phyloP scores from a whole-genome alignment of 2,113 vertebrate species.

The Archilochus colubris region DNA sequence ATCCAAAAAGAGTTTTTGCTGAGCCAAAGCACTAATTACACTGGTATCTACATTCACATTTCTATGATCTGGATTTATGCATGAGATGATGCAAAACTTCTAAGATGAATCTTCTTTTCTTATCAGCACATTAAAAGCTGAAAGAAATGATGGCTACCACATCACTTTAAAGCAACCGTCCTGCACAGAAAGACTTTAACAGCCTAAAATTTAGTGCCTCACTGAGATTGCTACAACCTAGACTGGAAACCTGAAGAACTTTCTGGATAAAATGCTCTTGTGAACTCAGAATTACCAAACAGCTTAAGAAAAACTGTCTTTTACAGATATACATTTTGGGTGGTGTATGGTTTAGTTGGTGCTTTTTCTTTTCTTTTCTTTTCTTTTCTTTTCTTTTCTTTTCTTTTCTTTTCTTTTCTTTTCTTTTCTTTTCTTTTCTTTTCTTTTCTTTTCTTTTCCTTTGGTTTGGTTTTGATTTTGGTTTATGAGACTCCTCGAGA shows the following conservation, averaged over 20 bases:
- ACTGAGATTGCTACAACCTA: conserved; percentile 37
- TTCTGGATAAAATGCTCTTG: conserved; percentile 46
- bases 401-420: no score
- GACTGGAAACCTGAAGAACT: conserved; percentile 47
- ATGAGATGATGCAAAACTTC: background rate
- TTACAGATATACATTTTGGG: conserved; percentile 21
- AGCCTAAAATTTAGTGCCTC: conserved; percentile 48
- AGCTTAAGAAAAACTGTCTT: conserved; percentile 10
- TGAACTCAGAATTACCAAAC: conserved; percentile 45
- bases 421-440: no score
- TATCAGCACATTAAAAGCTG: conserved; percentile 70
- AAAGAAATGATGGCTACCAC: conserved; percentile 87
- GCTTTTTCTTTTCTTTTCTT: no score
- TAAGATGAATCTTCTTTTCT: no score
- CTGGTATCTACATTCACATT: background rate
- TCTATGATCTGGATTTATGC: background rate
- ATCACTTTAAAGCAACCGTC: conserved; percentile 87
- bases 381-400: no score
- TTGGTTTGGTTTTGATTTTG: no score
- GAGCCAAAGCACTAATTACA: background rate
- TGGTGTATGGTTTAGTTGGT: conserved; percentile 7
- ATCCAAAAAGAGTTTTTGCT: background rate
- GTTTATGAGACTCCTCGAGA: background rate
- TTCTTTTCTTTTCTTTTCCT: no score
- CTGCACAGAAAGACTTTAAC: conserved; percentile 41